Percentiles rank a stretch among this genome's conserved stretches.
Evolutionary conservation across 2,797 vertebrate species (phyloP).

Genomic region (Acrocephalus scirpaceus): DNA sequence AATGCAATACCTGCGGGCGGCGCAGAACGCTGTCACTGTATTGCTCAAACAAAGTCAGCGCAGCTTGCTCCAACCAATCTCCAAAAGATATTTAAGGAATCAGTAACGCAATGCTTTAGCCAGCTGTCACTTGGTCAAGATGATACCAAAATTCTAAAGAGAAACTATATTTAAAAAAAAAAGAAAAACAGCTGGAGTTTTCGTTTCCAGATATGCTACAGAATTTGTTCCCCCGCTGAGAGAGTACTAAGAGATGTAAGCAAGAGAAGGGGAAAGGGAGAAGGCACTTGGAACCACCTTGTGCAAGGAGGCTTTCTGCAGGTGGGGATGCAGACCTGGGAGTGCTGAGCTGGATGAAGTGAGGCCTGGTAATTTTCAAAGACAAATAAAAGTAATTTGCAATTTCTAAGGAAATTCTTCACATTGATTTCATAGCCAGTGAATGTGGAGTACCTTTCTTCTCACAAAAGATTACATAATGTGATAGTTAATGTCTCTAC

Average conservation of each 20-base stretch:
- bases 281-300: not conserved
- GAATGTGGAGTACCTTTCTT: not conserved
- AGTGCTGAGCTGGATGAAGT: not conserved
- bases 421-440: not conserved
- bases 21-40: rapidly evolving
- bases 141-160: not conserved
- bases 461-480: not conserved
- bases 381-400: not conserved
- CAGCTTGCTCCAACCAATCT: not conserved
- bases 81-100: not conserved
- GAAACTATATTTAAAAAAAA: not conserved
- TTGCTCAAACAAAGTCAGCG: not conserved
- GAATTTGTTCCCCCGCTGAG: not conserved
- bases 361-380: not conserved
- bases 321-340: not conserved
- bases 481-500: not conserved
- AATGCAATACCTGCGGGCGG: not conserved
- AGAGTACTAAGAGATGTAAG: not conserved
- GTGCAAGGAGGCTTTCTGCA: not conserved
- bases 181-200: not conserved
- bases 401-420: not conserved
- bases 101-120: not conserved
- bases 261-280: not conserved
- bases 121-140: not conserved
- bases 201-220: not conserved